A percentile compares a stretch with the other conserved stretches of the same genome.
Evolutionary conservation across 2,113 vertebrate species (phyloP).

Genomic region (Synodontis membranacea): DNA sequence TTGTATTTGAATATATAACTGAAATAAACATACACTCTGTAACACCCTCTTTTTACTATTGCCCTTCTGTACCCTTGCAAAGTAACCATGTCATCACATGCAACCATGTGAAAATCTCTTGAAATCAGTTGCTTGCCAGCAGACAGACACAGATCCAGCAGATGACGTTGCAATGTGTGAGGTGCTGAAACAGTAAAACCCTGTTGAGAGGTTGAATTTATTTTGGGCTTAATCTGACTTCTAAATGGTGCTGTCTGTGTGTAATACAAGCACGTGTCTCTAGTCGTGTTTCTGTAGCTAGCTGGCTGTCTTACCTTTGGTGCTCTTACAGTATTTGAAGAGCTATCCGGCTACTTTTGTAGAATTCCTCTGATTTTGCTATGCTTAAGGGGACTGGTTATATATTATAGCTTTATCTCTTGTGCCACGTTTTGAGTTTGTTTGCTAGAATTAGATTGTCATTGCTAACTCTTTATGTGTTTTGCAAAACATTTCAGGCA

Average conservation of each 20-base stretch:
- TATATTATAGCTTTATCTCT: neutral
- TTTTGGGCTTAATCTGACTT: constrained; percentile 44
- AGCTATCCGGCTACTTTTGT: neutral
- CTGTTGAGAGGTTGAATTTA: constrained; percentile 43
- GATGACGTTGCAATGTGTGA: constrained; percentile 8
- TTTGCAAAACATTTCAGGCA: too few species aligned
- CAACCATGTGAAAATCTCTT: neutral
- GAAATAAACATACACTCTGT: neutral
- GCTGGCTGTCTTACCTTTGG: neutral
- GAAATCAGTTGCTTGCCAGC: neutral
- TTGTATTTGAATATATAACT: neutral
- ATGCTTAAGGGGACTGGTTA: neutral
- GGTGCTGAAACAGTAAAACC: constrained; percentile 45
- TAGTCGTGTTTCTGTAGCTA: neutral
- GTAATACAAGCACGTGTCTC: constrained; percentile 39
- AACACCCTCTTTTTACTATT: neutral
- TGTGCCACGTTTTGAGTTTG: neutral
- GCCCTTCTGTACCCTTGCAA: neutral
- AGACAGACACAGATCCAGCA: constrained; percentile 21
- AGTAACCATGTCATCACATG: neutral
- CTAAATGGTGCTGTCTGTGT: constrained; percentile 18
- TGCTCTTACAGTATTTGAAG: neutral
- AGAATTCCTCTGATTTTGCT: neutral
- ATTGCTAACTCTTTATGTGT: too few species aligned
- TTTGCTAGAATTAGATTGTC: too few species aligned